Percentiles rank a stretch among this genome's conserved stretches.
Evolutionary conservation across 2,888 invertebrate genomes (phyloP).

Genomic region (Drosophila vallismaia): DNA sequence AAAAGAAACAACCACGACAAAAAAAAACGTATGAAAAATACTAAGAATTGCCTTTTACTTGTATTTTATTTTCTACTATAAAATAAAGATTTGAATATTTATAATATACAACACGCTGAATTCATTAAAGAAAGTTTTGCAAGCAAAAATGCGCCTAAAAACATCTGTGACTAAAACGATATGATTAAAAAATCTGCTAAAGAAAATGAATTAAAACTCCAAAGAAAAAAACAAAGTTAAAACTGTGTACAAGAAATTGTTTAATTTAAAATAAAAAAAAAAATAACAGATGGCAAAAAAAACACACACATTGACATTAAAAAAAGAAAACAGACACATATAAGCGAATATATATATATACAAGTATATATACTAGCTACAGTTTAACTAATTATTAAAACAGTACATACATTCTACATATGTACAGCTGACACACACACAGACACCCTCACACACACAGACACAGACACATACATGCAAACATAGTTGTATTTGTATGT

Average conservation of each 20-base stretch:
- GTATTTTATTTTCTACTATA: constrained; percentile 70
- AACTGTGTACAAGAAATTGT: constrained; percentile 45
- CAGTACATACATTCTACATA: constrained; percentile 77
- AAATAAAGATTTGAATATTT: constrained; percentile 38
- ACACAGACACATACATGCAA: constrained; percentile 16
- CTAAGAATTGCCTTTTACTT: constrained; percentile 75
- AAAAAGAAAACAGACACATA: constrained; percentile 3
- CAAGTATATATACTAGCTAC: constrained; percentile 31
- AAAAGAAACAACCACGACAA: constrained; percentile 7
- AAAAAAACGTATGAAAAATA: constrained; percentile 11
- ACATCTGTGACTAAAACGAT: constrained; percentile 67
- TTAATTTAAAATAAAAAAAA: constrained; percentile 20
- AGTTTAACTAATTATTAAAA: constrained; percentile 54
- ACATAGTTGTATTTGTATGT: constrained; percentile 48
- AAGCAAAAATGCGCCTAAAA: constrained; percentile 69
- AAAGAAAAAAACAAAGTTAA: constrained; percentile 32
- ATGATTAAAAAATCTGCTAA: constrained; percentile 19
- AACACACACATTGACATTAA: constrained; percentile 11
- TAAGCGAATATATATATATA: constrained; percentile 13
- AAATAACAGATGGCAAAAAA: constrained; percentile 26
- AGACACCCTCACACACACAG: constrained; percentile 14
- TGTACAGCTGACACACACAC: constrained; percentile 59
- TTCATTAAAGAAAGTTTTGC: constrained; percentile 41
- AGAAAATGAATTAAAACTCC: constrained; percentile 56
- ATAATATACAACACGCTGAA: constrained; percentile 41